A percentile compares a stretch with the other conserved stretches of the same genome.
phyloP scores from a whole-genome alignment of 2,797 vertebrate species.

The Valencia hispanica region DNA sequence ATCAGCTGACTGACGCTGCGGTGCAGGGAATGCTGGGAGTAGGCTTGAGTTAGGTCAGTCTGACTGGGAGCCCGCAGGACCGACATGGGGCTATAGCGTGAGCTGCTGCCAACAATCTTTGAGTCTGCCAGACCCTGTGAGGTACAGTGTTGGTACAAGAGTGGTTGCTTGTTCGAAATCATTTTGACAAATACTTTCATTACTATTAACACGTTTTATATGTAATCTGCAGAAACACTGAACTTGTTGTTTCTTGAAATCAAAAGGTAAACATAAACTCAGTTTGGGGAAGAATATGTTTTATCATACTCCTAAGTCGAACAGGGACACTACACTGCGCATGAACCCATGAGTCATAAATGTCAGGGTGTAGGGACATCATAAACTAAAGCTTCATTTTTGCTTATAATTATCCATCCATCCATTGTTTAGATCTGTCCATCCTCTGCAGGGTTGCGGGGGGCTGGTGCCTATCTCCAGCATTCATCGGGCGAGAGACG shows the following conservation, averaged over 20 bases:
- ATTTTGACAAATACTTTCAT: neutral
- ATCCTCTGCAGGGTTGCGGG: too few relatives aligned
- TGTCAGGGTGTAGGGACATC: neutral
- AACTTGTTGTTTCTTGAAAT: neutral
- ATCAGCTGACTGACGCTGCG: slow-evolving; percentile 92
- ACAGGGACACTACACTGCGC: slow-evolving; percentile 22
- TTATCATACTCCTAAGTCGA: slow-evolving; percentile 8
- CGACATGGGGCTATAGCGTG: slow-evolving; percentile 77
- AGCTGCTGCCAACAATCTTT: slow-evolving; percentile 80
- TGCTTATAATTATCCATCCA: neutral
- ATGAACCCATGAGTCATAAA: neutral
- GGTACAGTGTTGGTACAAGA: neutral
- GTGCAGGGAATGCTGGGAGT: slow-evolving; percentile 86
- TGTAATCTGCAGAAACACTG: neutral
- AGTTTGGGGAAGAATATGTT: neutral
- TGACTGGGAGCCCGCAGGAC: slow-evolving; percentile 82
- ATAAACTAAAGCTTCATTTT: neutral
- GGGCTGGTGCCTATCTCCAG: too few relatives aligned
- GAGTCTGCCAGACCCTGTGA: slow-evolving; percentile 87
- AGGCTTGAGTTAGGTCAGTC: slow-evolving; percentile 78
- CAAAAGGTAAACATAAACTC: neutral
- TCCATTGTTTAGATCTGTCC: too few relatives aligned
- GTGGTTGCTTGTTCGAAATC: neutral
- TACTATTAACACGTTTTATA: neutral
- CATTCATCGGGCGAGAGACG: too few relatives aligned